These are phyloP conservation scores for Sesia apiformis DNA, from an alignment of 2,888 invertebrate genomes.

Conservation along the genomic window DNA sequence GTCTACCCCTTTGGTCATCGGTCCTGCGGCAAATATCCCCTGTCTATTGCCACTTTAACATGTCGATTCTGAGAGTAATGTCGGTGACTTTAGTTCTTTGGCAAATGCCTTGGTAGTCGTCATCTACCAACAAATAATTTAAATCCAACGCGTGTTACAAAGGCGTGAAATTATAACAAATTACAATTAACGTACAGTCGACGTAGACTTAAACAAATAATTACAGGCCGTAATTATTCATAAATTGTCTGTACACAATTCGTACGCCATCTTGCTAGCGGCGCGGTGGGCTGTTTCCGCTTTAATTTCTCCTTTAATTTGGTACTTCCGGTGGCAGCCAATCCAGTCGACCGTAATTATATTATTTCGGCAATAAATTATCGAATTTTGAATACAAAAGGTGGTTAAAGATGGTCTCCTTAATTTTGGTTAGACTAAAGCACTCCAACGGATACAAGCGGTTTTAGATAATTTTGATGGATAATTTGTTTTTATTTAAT, in stretches of 20 bases:
- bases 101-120: too few species aligned
- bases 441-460: conserved; percentile 6
- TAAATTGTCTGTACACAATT: conserved; percentile 61
- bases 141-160: neutral
- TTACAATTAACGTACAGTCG: neutral
- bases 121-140: too few species aligned
- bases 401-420: conserved; percentile 54
- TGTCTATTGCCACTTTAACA: too few species aligned
- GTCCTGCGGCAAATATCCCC: too few species aligned
- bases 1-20: too few species aligned
- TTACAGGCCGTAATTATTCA: conserved; percentile 57
- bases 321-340: conserved; percentile 67
- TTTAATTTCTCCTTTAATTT: conserved; percentile 75
- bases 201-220: conserved; percentile 33
- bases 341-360: conserved; percentile 71
- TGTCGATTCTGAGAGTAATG: too few species aligned
- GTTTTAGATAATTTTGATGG: neutral
- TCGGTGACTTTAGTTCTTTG: too few species aligned
- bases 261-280: conserved; percentile 72
- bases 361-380: conserved; percentile 75
- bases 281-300: conserved; percentile 73
- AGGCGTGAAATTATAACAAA: neutral
- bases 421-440: conserved; percentile 48
- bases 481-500: too few species aligned
- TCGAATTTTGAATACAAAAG: conserved; percentile 70